These are phyloP conservation scores for Leptinotarsa defecta DNA, from an alignment of 1,140 invertebrate genomes.

Conservation along the genomic window DNA sequence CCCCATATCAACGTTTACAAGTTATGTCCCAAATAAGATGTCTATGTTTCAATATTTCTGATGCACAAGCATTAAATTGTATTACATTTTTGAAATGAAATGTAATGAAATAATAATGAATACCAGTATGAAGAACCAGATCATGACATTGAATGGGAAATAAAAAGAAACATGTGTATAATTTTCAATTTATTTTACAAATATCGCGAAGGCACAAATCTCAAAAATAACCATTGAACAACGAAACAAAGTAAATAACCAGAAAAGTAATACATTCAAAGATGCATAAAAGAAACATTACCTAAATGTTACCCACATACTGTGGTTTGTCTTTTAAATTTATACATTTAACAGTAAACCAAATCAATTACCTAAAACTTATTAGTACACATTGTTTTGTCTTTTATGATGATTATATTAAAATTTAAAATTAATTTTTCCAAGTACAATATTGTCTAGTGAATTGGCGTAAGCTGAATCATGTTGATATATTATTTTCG, in stretches of 20 bases:
- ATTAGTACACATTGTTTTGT: background rate
- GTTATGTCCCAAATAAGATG: no score
- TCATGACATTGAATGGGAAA: no score
- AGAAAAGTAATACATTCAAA: slow-evolving; percentile 22
- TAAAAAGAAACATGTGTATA: no score
- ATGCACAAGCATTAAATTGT: no score
- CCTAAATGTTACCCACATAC: background rate
- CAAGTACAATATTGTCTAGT: slow-evolving; percentile 20
- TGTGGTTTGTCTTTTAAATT: slow-evolving; percentile 1
- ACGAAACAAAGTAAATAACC: slow-evolving; percentile 32
- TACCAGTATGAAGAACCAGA: no score
- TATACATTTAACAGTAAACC: background rate
- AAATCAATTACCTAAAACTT: slow-evolving; percentile 8
- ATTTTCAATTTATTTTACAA: slow-evolving; percentile 50
- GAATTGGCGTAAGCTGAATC: background rate
- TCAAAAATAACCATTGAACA: slow-evolving; percentile 50
- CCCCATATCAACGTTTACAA: no score
- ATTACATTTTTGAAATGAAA: no score
- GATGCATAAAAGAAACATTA: background rate
- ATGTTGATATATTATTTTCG: slow-evolving; percentile 20
- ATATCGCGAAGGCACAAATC: slow-evolving; percentile 55
- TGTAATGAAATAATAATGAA: no score
- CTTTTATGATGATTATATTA: background rate
- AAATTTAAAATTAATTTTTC: slow-evolving; percentile 10
- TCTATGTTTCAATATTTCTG: no score